Base-by-base conservation (phyloP, 2,888 invertebrate genomes). In the Agonopterix heracliana region DNA sequence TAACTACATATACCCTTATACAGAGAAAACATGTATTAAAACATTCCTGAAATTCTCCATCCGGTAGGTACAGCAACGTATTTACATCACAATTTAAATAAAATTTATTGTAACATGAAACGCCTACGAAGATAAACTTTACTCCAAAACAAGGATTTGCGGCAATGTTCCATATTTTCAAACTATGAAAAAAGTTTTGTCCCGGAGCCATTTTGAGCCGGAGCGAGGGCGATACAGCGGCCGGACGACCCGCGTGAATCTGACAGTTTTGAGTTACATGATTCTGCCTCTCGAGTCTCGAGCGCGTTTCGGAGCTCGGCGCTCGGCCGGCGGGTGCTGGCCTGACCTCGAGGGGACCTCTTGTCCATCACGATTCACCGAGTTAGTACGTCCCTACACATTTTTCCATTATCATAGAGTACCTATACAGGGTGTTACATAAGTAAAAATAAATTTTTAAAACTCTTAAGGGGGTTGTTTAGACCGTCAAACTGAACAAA, bases 241-340 rank as follows among this genome's bases (percentile, higher is more conserved):
- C 52, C 53, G 53, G 44, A 48, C 51, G 52, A 53, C 61, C 65
- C 63, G 70, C 63, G 66, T 74, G 74, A 64, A 54, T 48, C 56
- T 73, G 76, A 75, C 76, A 74, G 73, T 66, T 78, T 68, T 74
- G 74, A 71, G 66, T 71, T 66, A 73, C 70, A 56, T 47, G 26
- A 26, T 49, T 46, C 46, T 42, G 35, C 49, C 50, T 44, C 46
- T 44, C 46, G 34, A 12, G 41, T 12, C 13, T n/a, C n/a, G 11
- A 41, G 11, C 41, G 41, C 1, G 2, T 26, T 14, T 14, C 14
- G 14, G 14, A n/a, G 41, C 12, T 3, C 41, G 41, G 12, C 36
- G 41, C 12, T 3, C 41, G 41, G 12, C 36, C 38, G 9, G 13
- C 41, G 12, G 9, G 13, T 13, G 12, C 41, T 26, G 26, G 12